These are phyloP conservation scores for Ophion obscuratus DNA, from an alignment of 2,888 invertebrate species.

Conservation along the genomic window DNA sequence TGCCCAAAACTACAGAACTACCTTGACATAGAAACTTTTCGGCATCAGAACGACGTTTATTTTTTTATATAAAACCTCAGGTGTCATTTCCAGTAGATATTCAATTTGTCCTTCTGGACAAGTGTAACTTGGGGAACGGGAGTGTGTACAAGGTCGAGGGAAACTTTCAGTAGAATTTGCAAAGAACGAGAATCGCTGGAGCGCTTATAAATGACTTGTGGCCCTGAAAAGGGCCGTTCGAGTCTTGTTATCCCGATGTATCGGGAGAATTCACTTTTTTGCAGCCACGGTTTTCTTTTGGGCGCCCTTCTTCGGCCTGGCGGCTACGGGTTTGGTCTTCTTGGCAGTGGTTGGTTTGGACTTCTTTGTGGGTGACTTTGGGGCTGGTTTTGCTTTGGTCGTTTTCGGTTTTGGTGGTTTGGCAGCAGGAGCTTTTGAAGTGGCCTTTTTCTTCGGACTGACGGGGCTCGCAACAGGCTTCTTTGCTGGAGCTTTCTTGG, in stretches of 20 bases:
- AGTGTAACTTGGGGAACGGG: no score
- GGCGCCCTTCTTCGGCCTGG: conserved; percentile 16
- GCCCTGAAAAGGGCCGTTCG: conserved; percentile 71
- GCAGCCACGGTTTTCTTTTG: conserved; percentile 51
- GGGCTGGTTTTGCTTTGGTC: conserved; percentile 53
- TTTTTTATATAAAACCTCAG: no score
- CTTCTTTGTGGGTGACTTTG: conserved; percentile 44
- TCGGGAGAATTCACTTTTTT: conserved; percentile 13
- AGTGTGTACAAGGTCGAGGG: no score
- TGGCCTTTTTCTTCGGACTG: conserved; percentile 34
- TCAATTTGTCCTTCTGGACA: no score
- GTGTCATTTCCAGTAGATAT: no score
- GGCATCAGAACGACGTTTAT: no score
- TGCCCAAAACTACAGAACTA: no score
- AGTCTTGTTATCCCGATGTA: conserved; percentile 28
- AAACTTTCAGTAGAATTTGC: no score
- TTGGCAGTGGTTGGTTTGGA: conserved; percentile 8
- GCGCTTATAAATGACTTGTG: neutral
- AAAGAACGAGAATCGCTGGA: no score
- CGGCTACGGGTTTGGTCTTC: conserved; percentile 81
- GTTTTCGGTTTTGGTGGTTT: conserved; percentile 67
- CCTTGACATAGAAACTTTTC: no score
- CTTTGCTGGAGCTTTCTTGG: conserved; percentile 52
- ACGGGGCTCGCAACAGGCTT: conserved; percentile 20
- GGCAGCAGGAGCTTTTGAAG: conserved; percentile 56